Evolutionary conservation across 2,888 invertebrate genomes (phyloP), one percentile per base, ranked within the genome.

Genomic region (Trilocha varians): DNA sequence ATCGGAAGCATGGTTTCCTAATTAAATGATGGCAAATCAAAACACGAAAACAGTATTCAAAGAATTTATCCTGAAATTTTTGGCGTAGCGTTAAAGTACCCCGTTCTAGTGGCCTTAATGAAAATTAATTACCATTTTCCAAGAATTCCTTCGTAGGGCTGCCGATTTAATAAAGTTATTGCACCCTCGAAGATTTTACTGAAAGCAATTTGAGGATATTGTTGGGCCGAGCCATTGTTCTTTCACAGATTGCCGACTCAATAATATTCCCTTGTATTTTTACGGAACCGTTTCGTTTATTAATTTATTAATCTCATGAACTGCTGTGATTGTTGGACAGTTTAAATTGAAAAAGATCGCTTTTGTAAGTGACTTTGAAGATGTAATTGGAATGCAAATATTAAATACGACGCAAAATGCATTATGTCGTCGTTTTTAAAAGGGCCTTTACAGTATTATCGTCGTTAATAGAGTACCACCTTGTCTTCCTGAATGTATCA

Each of bases 91-190:
- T 50, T 59, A 53, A 52, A 59, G 52, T 53, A 57, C 60, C 48
- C 53, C 54, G 49, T 50, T 53, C 37, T 45, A 46, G 41, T 42
- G 46, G 47, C 44, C 53, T 2, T 61, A 63, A 69, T 67, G 65
- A 59, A 66, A 71, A 71, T 70, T 70, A 69, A 71, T 73, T 66
- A 62, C 58, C 51, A 47, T 48, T 62, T 55, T 48, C 46, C 45
- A 41, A 16, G 45, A 55, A 61, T 62, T 58, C 53, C 56, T 56
- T 51, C 48, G 45, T 42, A 57, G 59, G 52, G 49, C 52, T 54
- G 46, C 53, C 57, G 58, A 64, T 65, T 65, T 62, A 59, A 65
- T 65, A 59, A 67, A 62, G 55, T 64, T 62, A 65, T 62, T 62
- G 55, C 53, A 58, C 48, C 51, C 53, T 50, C 43, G 18, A 43